phyloP scores from a whole-genome alignment of 2,113 vertebrate genomes.

The Rhabdornis inornatus region DNA sequence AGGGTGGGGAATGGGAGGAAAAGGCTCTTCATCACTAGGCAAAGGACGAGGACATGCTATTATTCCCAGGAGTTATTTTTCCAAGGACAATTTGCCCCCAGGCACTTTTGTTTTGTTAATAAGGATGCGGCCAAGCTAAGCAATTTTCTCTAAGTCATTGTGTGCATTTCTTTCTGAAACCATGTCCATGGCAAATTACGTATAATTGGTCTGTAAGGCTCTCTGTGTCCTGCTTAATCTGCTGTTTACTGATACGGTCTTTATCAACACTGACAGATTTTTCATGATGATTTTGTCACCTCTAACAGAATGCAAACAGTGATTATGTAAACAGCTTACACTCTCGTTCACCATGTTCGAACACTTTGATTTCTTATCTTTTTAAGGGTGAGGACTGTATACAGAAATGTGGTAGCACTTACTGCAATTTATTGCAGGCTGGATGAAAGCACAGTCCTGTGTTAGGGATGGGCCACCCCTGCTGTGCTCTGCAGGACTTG shows the following conservation, averaged over 20 bases:
- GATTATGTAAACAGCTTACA: conserved; percentile 27
- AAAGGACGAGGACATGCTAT: not conserved
- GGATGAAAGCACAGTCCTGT: not conserved
- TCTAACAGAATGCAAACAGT: conserved; percentile 43
- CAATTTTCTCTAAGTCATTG: conserved; percentile 50
- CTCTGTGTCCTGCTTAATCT: conserved; percentile 48
- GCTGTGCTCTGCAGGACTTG: not conserved
- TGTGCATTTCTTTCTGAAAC: conserved; percentile 37
- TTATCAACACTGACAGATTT: conserved; percentile 27
- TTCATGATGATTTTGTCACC: conserved; percentile 29
- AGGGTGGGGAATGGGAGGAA: not conserved
- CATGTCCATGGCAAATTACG: conserved; percentile 45
- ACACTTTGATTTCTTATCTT: conserved; percentile 14
- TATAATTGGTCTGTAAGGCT: conserved; percentile 42
- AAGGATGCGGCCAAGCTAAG: conserved; percentile 39
- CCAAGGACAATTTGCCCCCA: conserved; percentile 36
- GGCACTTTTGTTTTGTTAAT: conserved; percentile 32
- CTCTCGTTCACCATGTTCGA: not conserved
- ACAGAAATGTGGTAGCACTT: not conserved
- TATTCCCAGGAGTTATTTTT: conserved; percentile 13
- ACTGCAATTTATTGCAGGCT: not conserved
- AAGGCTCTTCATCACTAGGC: not conserved
- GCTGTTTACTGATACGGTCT: conserved; percentile 44
- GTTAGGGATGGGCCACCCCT: not conserved
- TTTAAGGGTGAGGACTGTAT: not conserved